Conservation (phyloP, 1,140 invertebrate species). For the Teleogryllus occipitalis region DNA sequence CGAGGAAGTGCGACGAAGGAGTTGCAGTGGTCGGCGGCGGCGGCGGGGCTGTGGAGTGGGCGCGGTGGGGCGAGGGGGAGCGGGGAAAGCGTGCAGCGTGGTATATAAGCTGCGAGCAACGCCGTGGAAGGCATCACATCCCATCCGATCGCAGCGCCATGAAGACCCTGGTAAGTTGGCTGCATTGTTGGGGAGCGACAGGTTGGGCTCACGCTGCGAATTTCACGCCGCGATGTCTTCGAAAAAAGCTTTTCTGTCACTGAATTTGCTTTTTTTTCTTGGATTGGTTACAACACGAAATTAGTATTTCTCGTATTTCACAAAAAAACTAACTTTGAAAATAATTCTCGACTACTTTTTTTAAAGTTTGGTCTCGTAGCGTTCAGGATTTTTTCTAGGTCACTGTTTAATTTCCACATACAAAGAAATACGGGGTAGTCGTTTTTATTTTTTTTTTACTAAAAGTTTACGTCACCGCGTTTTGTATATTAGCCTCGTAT, state of each 20-base stretch:
- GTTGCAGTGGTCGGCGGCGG: neutral
- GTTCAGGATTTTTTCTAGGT: too few relatives aligned
- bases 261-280: too few relatives aligned
- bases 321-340: neutral
- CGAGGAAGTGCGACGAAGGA: neutral
- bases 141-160: neutral
- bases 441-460: too few relatives aligned
- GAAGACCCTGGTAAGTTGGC: neutral
- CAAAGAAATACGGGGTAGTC: too few relatives aligned
- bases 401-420: too few relatives aligned
- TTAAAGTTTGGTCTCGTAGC: too few relatives aligned
- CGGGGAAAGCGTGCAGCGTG: neutral
- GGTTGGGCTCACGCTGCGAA: too few relatives aligned
- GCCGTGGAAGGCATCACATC: neutral
- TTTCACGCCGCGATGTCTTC: too few relatives aligned
- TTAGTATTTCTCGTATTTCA: neutral
- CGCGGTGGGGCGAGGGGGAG: neutral
- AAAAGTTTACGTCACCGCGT: too few relatives aligned
- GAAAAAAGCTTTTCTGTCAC: too few relatives aligned
- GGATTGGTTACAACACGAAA: too few relatives aligned
- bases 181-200: neutral
- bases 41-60: neutral
- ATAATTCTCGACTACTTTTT: neutral
- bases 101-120: neutral
- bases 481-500: too few relatives aligned